Evolutionary conservation across 2,113 vertebrate species (phyloP), one percentile per base, ranked within the genome.

Genomic region (Pteropus alecto): DNA sequence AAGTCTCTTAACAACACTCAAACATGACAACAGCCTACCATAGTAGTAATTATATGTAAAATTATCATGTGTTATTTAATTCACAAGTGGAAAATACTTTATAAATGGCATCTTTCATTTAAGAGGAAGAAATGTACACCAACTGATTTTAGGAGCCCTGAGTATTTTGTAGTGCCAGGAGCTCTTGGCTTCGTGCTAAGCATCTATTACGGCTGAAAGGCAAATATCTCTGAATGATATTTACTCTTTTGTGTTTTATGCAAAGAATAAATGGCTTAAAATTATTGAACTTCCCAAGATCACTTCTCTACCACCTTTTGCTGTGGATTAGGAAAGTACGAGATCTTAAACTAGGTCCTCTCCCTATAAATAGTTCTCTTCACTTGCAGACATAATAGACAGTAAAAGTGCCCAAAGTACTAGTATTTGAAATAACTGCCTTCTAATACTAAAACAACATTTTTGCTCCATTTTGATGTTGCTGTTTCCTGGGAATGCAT

Each of bases 1-100:
- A 92, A 89, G 15, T 76, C 2, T 60, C 12, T 67, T 91, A 85
- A 21, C 92, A 74, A 41, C 54, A 61, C 33, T 77, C 77, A 84
- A 48, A 28, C 56, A 63, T 26, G 19, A 63, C 7, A 76, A 18
- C 2, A 77, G 28, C 14, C 43, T 56, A n/a, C 12, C 13, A 38
- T 21, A 91, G 28, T 68, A 38, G 26, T 38, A 15, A 78, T 61
- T 70, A 68, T 41, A 65, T 33, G 15, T 90, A 70, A 90, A 74
- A 54, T 87, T 35, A 58, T 14, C n/a, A 7, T n/a, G 13, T 21
- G 28, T 63, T 76, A 24, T 35, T 81, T 91, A 95, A 91, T 73
- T 92, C 56, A 87, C 60, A 76, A 65, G 54, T n/a, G 4, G 38
- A 94, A 97, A 94, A 95, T 70, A 14, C 4, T 46, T 19, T 41